Conservation (phyloP, 1,140 invertebrate species). For the Ganaspis sp. region DNA sequence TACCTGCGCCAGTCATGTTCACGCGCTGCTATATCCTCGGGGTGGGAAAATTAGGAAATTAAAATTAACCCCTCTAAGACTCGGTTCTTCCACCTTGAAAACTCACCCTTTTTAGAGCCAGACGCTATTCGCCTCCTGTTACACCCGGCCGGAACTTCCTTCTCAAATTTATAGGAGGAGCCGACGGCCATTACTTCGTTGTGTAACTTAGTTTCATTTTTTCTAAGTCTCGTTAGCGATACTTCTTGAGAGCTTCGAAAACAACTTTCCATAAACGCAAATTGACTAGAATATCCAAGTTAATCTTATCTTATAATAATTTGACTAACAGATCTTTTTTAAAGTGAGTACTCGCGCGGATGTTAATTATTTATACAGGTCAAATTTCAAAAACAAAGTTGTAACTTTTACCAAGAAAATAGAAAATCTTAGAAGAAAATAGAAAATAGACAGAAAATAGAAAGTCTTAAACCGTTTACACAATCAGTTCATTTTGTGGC, state of each 20-base stretch:
- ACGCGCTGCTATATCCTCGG: conserved; percentile 44
- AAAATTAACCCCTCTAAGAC: conserved; percentile 70
- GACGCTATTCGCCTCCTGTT: conserved; percentile 21
- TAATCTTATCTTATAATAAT: too few species aligned
- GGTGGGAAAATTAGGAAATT: conserved; percentile 76
- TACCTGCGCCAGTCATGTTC: conserved; percentile 59
- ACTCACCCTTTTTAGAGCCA: conserved; percentile 31
- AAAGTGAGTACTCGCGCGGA: too few species aligned
- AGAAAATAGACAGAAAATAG: too few species aligned
- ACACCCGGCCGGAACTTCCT: conserved; percentile 50
- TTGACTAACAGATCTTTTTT: too few species aligned
- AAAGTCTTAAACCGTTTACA: too few species aligned
- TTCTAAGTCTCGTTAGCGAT: conserved; percentile 60
- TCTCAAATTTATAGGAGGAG: conserved; percentile 63
- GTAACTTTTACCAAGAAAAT: too few species aligned
- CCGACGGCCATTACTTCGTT: conserved; percentile 62
- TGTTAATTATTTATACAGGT: too few species aligned
- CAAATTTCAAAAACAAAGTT: too few species aligned
- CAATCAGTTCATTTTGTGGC: too few species aligned
- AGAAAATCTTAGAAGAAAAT: too few species aligned
- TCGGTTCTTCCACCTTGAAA: conserved; percentile 36
- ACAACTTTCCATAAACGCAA: too few species aligned
- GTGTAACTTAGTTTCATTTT: conserved; percentile 51
- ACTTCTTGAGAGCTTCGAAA: conserved; percentile 52
- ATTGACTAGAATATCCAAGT: too few species aligned